Percentiles rank a stretch among this genome's conserved stretches.
These are phyloP conservation scores for Cylas formicarius DNA, from an alignment of 1,140 invertebrate species.

Conservation along the genomic window DNA sequence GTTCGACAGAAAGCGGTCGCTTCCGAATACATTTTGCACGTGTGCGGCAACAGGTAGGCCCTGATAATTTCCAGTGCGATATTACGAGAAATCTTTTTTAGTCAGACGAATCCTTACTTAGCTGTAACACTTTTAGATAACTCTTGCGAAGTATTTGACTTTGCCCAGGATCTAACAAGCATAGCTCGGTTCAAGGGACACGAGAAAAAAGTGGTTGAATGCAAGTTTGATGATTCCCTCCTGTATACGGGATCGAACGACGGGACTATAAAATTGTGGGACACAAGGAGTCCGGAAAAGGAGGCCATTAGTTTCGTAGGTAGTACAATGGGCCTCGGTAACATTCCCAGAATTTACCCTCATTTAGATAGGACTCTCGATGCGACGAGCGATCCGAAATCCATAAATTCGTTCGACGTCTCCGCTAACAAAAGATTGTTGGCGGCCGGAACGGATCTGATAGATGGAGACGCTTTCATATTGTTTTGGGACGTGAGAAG, in stretches of 20 bases:
- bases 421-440: constrained; percentile 64
- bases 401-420: constrained; percentile 67
- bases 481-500: constrained; percentile 77
- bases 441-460: constrained; percentile 68
- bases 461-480: constrained; percentile 63
- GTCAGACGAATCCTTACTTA: constrained; percentile 27
- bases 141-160: constrained; percentile 26
- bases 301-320: constrained; percentile 36
- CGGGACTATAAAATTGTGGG: constrained; percentile 57
- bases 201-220: constrained; percentile 46
- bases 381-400: constrained; percentile 43
- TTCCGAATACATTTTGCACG: constrained; percentile 31
- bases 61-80: constrained; percentile 6
- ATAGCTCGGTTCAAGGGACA: constrained; percentile 42
- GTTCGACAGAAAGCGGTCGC: constrained; percentile 11
- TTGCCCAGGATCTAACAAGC: constrained; percentile 34
- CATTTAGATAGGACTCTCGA: constrained; percentile 30
- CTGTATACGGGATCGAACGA: constrained; percentile 54
- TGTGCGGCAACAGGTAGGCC: constrained; percentile 29
- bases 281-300: constrained; percentile 51
- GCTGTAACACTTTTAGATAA: constrained; percentile 24
- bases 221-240: constrained; percentile 56
- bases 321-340: constrained; percentile 3
- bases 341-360: background rate
- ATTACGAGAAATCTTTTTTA: constrained; percentile 17